These are phyloP conservation scores for Exephanes ischioxanthus DNA, from an alignment of 2,888 invertebrate genomes.

Conservation along the genomic window DNA sequence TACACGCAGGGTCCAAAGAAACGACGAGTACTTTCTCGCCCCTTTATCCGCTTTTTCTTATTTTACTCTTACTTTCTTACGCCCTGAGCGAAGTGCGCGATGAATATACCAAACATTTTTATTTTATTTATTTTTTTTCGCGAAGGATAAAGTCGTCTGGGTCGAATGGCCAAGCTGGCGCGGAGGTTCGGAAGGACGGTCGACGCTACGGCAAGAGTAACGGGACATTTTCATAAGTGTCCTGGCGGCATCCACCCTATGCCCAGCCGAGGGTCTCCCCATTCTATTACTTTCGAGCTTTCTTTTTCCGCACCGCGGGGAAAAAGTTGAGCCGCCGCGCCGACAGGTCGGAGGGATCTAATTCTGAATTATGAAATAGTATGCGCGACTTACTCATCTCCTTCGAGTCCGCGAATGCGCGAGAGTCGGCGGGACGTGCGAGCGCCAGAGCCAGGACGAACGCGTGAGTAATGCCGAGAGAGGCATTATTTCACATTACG, in stretches of 20 bases:
- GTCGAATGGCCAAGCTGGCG: neutral
- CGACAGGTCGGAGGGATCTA: slow-evolving; percentile 42
- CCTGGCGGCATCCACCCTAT: neutral
- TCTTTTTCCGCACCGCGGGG: neutral
- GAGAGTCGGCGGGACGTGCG: slow-evolving; percentile 18
- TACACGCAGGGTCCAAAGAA: neutral
- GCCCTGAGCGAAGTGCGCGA: slow-evolving; percentile 14
- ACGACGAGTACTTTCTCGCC: neutral
- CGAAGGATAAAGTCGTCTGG: neutral
- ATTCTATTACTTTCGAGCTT: slow-evolving; percentile 5
- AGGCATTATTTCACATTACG: slow-evolving; percentile 56
- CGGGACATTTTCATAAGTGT: slow-evolving; percentile 14
- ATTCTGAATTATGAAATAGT: slow-evolving; percentile 63
- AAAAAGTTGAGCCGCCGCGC: slow-evolving; percentile 32
- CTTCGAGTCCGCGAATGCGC: slow-evolving; percentile 16
- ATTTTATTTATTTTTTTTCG: slow-evolving; percentile 41
- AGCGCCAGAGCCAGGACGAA: slow-evolving; percentile 9
- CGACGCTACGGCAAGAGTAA: neutral
- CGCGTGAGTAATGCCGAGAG: slow-evolving; percentile 26
- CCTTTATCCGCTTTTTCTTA: neutral
- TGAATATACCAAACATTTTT: slow-evolving; percentile 39
- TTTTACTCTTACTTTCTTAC: neutral
- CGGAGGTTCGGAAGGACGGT: neutral
- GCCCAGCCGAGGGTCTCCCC: neutral
- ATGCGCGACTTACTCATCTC: slow-evolving; percentile 28